Evolutionary conservation across 2,888 invertebrate species (phyloP).

Genomic region (Argyra leucocephala): DNA sequence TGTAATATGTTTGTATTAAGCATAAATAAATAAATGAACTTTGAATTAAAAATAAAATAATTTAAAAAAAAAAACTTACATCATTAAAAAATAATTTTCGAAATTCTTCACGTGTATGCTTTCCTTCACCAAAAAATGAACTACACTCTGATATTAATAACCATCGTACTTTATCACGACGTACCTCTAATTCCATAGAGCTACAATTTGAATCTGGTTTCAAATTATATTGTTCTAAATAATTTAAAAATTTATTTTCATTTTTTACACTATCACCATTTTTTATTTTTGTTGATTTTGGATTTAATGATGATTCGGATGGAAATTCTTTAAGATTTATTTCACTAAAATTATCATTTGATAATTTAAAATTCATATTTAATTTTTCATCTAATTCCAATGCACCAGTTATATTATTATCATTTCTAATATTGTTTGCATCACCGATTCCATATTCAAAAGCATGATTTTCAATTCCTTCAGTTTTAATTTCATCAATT

Average conservation of each 20-base stretch:
- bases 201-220: constrained; percentile 42
- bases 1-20: too few species aligned
- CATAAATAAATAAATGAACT: too few species aligned
- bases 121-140: constrained; percentile 40
- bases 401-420: not conserved
- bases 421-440: not conserved
- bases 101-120: constrained; percentile 42
- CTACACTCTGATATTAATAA: constrained; percentile 44
- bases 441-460: not conserved
- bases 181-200: constrained; percentile 43
- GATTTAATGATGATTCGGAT: not conserved
- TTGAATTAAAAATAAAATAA: constrained; percentile 4
- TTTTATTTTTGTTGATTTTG: not conserved
- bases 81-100: constrained; percentile 39
- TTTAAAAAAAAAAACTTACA: constrained; percentile 30
- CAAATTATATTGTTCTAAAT: constrained; percentile 39
- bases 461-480: not conserved
- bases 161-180: constrained; percentile 43
- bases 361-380: not conserved
- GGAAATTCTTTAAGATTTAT: not conserved
- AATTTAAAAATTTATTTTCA: constrained; percentile 26
- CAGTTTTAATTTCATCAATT: not conserved
- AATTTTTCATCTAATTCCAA: too few species aligned
- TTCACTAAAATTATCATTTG: not conserved
- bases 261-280: constrained; percentile 9